Percentiles rank a stretch among this genome's conserved stretches.
Evolutionary conservation across 1,140 invertebrate genomes (phyloP).

Genomic region (Danaus plexippus): DNA sequence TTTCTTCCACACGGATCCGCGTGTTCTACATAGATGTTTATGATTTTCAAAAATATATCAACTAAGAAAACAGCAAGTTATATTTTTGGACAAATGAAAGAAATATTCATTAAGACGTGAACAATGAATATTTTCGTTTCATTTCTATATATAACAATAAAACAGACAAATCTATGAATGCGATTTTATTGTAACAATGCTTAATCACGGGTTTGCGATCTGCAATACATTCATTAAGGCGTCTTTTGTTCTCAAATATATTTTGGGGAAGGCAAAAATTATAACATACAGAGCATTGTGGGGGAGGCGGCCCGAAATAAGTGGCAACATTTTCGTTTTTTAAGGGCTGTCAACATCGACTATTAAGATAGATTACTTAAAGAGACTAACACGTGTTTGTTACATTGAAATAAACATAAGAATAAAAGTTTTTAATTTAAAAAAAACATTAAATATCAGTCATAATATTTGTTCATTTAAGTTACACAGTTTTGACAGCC

Average conservation of each 20-base stretch:
- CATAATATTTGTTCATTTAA: too few relatives aligned
- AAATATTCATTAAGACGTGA: too few relatives aligned
- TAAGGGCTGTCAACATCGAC: constrained; percentile 37
- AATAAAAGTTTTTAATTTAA: too few relatives aligned
- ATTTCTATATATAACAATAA: constrained; percentile 19
- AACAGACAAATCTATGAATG: constrained; percentile 25
- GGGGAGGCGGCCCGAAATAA: constrained; percentile 53
- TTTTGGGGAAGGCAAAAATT: constrained; percentile 68
- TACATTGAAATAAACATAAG: too few relatives aligned
- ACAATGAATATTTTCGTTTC: constrained; percentile 4
- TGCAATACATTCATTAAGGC: constrained; percentile 65
- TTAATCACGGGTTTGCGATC: constrained; percentile 63
- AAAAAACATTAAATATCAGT: too few relatives aligned
- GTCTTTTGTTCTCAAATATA: constrained; percentile 65
- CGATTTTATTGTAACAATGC: constrained; percentile 53
- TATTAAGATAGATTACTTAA: too few relatives aligned
- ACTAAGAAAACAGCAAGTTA: constrained; percentile 1
- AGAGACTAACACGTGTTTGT: too few relatives aligned
- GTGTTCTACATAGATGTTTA: constrained; percentile 3
- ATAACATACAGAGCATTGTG: constrained; percentile 65
- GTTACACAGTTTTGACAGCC: too few relatives aligned
- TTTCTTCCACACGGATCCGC: not conserved
- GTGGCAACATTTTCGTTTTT: constrained; percentile 38
- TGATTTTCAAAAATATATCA: constrained; percentile 8
- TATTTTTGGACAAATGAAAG: constrained; percentile 9